A percentile compares a stretch with the other conserved stretches of the same genome.
These are phyloP conservation scores for Dorcus parallelipipedus DNA, from an alignment of 2,888 invertebrate species.

Conservation along the genomic window DNA sequence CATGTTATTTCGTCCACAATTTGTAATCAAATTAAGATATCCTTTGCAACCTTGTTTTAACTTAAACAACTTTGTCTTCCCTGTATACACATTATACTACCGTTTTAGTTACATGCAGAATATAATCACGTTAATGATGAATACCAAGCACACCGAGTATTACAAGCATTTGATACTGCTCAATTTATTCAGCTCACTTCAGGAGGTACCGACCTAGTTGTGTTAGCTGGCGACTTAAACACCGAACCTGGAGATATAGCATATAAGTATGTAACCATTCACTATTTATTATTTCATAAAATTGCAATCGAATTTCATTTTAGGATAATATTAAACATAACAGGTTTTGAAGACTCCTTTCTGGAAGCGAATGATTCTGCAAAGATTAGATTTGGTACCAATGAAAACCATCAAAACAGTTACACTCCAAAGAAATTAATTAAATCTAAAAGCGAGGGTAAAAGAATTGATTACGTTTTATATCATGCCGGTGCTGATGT, in stretches of 20 bases:
- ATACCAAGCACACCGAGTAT: constrained; percentile 86
- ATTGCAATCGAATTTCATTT: constrained; percentile 8
- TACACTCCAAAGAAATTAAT: constrained; percentile 63
- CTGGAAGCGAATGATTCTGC: constrained; percentile 33
- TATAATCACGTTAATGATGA: constrained; percentile 81
- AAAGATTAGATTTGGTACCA: constrained; percentile 60
- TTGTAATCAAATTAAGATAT: too few species aligned
- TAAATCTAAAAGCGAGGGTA: constrained; percentile 62
- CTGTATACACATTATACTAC: not conserved
- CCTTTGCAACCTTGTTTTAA: not conserved
- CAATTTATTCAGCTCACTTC: constrained; percentile 89
- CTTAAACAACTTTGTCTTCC: not conserved
- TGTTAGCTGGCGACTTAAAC: constrained; percentile 94
- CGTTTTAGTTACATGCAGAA: constrained; percentile 85
- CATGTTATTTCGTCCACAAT: too few species aligned
- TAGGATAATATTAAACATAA: constrained; percentile 58
- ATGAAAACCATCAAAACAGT: constrained; percentile 76
- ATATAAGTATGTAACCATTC: constrained; percentile 53
- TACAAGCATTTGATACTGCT: constrained; percentile 92
- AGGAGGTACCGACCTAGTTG: constrained; percentile 71
- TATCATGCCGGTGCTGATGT: constrained; percentile 52
- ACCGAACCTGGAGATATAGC: constrained; percentile 83
- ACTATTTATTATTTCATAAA: not conserved
- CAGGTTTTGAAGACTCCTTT: constrained; percentile 56
- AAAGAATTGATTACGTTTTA: constrained; percentile 91